Base-by-base conservation (phyloP, 2,888 invertebrate genomes). In the Dascillus cervinus region DNA sequence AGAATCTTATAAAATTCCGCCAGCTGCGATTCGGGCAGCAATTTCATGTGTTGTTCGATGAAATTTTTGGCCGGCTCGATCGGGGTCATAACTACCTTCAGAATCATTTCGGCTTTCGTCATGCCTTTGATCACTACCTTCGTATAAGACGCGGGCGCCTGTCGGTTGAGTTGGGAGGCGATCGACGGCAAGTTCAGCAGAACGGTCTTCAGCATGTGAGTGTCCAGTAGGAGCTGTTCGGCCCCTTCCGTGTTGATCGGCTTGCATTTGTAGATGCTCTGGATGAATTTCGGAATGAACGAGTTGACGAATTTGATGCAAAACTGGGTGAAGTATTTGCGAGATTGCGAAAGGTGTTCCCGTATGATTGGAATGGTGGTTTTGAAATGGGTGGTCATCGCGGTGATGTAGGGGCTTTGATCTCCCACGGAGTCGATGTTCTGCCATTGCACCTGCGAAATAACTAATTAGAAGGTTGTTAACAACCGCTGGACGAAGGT, bases 31-130 rank as follows among this genome's bases (percentile, higher is more conserved):
- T 95, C 94, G 0, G 95, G 92, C 33, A 98, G 62, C 6, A 98
- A 64, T 57, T 91, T 88, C 26, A 85, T 74, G 54, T 89, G 94
- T 58, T 95, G 95, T 24, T 85, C 83, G 0, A 91, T 85, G 55
- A 96, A 86, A 0, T 81, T 79, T 23, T 82, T 80, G 0, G 80
- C 65, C 11, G 82, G 79, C 44, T 91, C 88, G 10, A 84, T 69
- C 0, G 94, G 91, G 1, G 94, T 86, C 96, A 97, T 96, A 0
- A 96, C 92, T 14, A 97, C 75, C 69, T 98, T 98, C n/a, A 98
- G 69, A 20, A 98, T 87, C 91, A 97, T 95, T 65, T 98, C 98
- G 0, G 96, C 96, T 55, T 90, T 89, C 0, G 90, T 91, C 94
- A 98, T 96, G 17, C 95, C 66, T 82, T 72, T 73, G 4, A 71